Conservation (phyloP, 2,113 vertebrate genomes). For the Xiphias gladius region DNA sequence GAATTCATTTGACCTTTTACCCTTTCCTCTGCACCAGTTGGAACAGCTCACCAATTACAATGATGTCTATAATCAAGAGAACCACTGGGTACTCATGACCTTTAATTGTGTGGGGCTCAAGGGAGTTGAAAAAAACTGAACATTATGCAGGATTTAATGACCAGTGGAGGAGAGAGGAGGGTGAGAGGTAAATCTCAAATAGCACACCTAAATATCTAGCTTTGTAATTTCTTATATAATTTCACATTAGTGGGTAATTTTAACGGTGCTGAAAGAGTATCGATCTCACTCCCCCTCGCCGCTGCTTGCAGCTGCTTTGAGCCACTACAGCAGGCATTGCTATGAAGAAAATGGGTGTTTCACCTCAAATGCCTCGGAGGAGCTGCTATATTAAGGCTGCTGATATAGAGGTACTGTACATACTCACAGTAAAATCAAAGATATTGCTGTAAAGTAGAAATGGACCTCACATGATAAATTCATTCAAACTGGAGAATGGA, state of each 20-base stretch:
- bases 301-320: constrained; percentile 29
- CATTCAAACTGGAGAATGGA: not conserved
- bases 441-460: not conserved
- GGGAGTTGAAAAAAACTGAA: constrained; percentile 33
- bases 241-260: constrained; percentile 19
- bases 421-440: constrained; percentile 17
- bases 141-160: constrained; percentile 60
- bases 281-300: constrained; percentile 18
- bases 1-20: constrained; percentile 75
- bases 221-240: constrained; percentile 12
- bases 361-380: constrained; percentile 21
- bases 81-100: constrained; percentile 64
- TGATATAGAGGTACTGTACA: constrained; percentile 29
- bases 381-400: constrained; percentile 44
- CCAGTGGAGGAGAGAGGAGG: constrained; percentile 35
- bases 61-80: constrained; percentile 64
- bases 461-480: not conserved
- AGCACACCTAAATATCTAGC: not conserved
- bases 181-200: not conserved
- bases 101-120: constrained; percentile 66
- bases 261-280: constrained; percentile 36
- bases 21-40: constrained; percentile 50
- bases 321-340: constrained; percentile 8
- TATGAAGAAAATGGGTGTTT: constrained; percentile 48
- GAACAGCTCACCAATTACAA: constrained; percentile 68